Base-by-base conservation (phyloP, 1,140 invertebrate species). In the Schlechtendalia chinensis region DNA sequence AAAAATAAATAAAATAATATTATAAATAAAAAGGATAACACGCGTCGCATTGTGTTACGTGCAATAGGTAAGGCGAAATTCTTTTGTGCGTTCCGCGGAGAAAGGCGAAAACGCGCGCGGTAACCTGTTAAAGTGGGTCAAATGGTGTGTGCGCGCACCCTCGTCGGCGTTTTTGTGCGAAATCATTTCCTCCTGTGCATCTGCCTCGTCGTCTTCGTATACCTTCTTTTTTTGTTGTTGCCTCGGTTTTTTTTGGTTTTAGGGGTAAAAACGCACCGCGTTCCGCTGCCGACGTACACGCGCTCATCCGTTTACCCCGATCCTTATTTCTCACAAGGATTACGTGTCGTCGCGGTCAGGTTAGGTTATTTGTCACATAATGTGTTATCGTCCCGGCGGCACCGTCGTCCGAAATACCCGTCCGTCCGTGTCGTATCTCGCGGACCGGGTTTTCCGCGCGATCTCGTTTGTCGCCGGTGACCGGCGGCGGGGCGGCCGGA, bases 121-220 rank as follows among this genome's bases (percentile, higher is more conserved):
- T 72, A 72, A 79, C 75, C 75, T 79, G 75, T 79, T 79, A 79
- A 79, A 79, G 75, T 79, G 75, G 75, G 75, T 79, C 75, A 79
- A 50, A 79, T 50, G 58, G 56, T 11, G 54, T 27, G 32, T 39
- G 32, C 8, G 74, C 45, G 75, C 75, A 79, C 75, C 75, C 75
- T 79, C 22, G n/a, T 63, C 75, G 63, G 58, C 39, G 17, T 79
- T 79, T 39, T 79, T 79, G 75, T 79, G 75, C 75, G 56, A 79
- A 79, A 79, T 79, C 75, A 79, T 79, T 79, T 79, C 75, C 75
- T 79, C 75, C 75, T 79, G 47, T 29, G 29, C 58, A 79, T 79
- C 75, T 63, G 75, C 75, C 27, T 47, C 58, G 8, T 79, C 58
- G 16, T 63, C 75, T 63, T 79, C 19, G 12, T 63, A 17, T 17